These are phyloP conservation scores for Salminus brasiliensis DNA, from an alignment of 2,113 vertebrate genomes.

Conservation along the genomic window DNA sequence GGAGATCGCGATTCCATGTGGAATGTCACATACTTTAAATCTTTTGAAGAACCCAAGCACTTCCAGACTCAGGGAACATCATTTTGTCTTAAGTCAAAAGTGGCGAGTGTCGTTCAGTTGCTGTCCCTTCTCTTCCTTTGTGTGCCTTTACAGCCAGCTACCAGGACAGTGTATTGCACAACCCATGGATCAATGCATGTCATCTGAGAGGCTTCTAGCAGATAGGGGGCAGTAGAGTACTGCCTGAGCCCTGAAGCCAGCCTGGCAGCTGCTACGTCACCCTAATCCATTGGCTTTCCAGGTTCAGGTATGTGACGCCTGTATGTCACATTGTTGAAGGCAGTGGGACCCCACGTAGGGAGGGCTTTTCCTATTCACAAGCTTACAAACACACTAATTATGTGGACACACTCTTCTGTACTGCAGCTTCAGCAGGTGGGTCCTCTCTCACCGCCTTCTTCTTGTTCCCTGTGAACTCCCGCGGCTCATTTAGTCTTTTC, in stretches of 20 bases:
- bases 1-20: conserved; percentile 24
- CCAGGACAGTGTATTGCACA: conserved; percentile 63
- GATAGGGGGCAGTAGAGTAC: conserved; percentile 34
- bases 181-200: conserved; percentile 41
- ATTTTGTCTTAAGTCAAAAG: conserved; percentile 45
- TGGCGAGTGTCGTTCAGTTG: conserved; percentile 54
- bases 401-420: not conserved
- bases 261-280: conserved; percentile 6
- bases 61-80: conserved; percentile 39
- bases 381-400: not conserved
- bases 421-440: not conserved
- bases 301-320: conserved; percentile 37
- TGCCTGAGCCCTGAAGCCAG: not conserved
- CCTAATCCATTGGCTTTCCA: conserved; percentile 25
- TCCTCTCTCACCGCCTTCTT: not conserved
- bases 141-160: conserved; percentile 53
- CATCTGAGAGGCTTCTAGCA: conserved; percentile 10
- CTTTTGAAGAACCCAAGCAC: conserved; percentile 38
- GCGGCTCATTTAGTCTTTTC: conserved; percentile 54
- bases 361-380: conserved; percentile 10
- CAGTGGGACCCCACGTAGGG: conserved; percentile 2
- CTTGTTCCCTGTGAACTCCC: not conserved
- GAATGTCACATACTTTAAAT: conserved; percentile 16
- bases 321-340: conserved; percentile 37
- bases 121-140: conserved; percentile 29